phyloP scores from a whole-genome alignment of 2,113 vertebrate species.

The Phainopepla nitens region DNA sequence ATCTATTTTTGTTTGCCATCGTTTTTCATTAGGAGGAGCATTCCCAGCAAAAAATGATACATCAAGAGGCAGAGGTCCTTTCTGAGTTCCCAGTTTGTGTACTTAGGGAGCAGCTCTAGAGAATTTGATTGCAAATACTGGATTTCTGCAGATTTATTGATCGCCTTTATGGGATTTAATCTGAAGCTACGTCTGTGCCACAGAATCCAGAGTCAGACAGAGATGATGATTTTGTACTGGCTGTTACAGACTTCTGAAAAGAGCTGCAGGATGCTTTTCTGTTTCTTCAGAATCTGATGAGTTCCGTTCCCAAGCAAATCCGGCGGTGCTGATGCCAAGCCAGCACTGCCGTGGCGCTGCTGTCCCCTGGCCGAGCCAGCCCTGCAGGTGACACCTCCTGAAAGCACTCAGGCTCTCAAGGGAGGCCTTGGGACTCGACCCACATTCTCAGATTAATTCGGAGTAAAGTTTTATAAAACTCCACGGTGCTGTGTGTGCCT shows the following conservation, averaged over 20 bases:
- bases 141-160: background rate
- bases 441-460: background rate
- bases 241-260: background rate
- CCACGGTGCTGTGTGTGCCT: background rate
- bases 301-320: background rate
- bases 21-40: background rate
- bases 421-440: background rate
- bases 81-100: background rate
- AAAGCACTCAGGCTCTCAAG: too few species aligned
- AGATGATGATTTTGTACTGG: background rate
- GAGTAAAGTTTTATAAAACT: background rate
- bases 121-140: background rate
- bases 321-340: accelerated
- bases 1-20: constrained; percentile 16
- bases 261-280: background rate
- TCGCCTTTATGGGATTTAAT: background rate
- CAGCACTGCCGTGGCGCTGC: accelerated
- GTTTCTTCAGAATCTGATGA: background rate
- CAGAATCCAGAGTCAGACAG: background rate
- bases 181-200: background rate
- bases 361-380: accelerated
- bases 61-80: background rate
- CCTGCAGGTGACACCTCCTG: background rate
- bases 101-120: background rate
- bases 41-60: background rate